Conservation (phyloP, 2,888 invertebrate genomes). For the Lordiphosa andalusiaca region DNA sequence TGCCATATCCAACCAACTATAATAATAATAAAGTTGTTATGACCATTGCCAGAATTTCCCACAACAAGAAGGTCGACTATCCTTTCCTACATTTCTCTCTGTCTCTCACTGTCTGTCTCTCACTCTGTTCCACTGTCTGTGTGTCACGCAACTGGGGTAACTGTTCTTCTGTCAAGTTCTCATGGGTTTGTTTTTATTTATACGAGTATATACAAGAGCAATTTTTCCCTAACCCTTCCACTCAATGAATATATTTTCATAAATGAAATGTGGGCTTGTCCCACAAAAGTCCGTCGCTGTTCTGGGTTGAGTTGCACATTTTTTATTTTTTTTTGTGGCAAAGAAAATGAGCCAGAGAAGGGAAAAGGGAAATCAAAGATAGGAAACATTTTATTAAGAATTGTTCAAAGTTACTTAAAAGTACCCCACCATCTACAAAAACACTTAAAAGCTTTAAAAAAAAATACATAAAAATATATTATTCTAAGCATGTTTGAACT, state of each 20-base stretch:
- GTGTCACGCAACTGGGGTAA: conserved; percentile 29
- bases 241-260: conserved; percentile 31
- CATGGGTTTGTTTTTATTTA: conserved; percentile 23
- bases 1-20: no score
- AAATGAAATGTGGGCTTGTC: conserved; percentile 37
- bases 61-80: conserved; percentile 12
- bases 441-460: no score
- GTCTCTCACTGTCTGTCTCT: neutral
- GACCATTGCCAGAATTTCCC: conserved; percentile 25
- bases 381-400: no score
- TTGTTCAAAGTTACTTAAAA: no score
- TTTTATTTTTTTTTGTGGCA: conserved; percentile 1
- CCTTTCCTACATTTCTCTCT: conserved; percentile 15
- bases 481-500: no score
- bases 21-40: conserved; percentile 16
- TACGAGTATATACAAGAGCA: conserved; percentile 25
- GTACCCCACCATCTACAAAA: no score
- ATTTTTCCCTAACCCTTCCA: conserved; percentile 6
- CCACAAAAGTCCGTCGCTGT: conserved; percentile 5
- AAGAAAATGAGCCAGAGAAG: neutral
- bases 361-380: no score
- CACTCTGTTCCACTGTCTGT: neutral
- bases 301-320: conserved; percentile 3
- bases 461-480: no score
- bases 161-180: conserved; percentile 15